A percentile compares a stretch with the other conserved stretches of the same genome.
These are phyloP conservation scores for Montifringilla adamsi DNA, from an alignment of 2,113 vertebrate genomes.

Conservation along the genomic window DNA sequence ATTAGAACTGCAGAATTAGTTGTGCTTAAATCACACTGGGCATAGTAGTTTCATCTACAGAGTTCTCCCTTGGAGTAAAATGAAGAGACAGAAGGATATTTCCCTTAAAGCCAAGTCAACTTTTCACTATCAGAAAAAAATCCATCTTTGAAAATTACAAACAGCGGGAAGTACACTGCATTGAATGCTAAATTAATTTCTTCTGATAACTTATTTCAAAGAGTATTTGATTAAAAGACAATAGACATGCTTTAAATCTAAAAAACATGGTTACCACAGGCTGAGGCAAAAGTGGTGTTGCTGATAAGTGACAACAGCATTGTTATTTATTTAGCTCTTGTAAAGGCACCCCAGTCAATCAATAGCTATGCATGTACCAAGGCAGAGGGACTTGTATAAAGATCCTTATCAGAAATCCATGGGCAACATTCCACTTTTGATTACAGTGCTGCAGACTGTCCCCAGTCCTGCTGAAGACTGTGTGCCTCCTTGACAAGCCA, in stretches of 20 bases:
- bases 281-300: constrained; percentile 8
- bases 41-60: neutral
- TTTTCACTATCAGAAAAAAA: constrained; percentile 18
- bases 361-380: constrained; percentile 74
- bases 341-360: constrained; percentile 69
- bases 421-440: constrained; percentile 70
- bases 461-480: constrained; percentile 54
- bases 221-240: constrained; percentile 56
- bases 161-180: constrained; percentile 3
- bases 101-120: neutral
- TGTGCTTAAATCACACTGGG: neutral
- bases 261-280: constrained; percentile 5
- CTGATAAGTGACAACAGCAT: constrained; percentile 58
- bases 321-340: constrained; percentile 67
- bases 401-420: constrained; percentile 81
- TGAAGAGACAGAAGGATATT: neutral
- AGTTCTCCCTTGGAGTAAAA: neutral
- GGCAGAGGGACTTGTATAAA: constrained; percentile 74
- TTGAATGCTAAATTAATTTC: constrained; percentile 46
- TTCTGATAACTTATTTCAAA: constrained; percentile 46
- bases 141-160: constrained; percentile 47
- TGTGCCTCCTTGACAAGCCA: constrained; percentile 69
- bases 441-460: constrained; percentile 63
- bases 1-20: neutral
- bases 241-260: constrained; percentile 47